Evolutionary conservation across 2,797 vertebrate genomes (phyloP), one percentile per base, ranked within the genome.

Genomic region (Channallabes apus): DNA sequence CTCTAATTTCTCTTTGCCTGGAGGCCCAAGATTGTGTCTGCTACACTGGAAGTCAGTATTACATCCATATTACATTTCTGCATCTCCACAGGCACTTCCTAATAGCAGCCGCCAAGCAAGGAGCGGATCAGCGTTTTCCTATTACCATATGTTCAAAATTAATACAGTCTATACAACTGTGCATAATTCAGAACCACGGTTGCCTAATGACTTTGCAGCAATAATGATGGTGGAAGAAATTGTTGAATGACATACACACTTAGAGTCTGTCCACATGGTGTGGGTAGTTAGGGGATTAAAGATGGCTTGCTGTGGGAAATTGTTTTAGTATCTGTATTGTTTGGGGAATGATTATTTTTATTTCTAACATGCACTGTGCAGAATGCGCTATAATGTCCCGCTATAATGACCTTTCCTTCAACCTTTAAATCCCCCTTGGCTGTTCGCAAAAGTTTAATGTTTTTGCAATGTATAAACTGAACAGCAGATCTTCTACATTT

Each of bases 21-120:
- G 91, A 92, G 95, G 93, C 95, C 92, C 64, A 87, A 95, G 95
- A 95, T 95, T 95, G 94, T 94, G 94, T 95, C 95, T 93, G 92
- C 92, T 88, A 92, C 91, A 89, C 94, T 91, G 93, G 94, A 94
- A 93, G 93, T 95, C 94, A 94, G 94, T 94, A 95, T 95, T 94
- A 93, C 94, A 94, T 93, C 93, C 93, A 94, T 94, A 95, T 95
- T 94, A 93, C 93, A 94, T 94, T 94, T 93, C 91, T 94, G 93
- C 91, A 90, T 94, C 93, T 94, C 94, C 95, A 95, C 93, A 93
- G 94, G 93, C 94, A 91, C 90, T 93, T 89, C 93, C 93, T 95
- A 95, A 94, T 95, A 94, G 87, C 85, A 95, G 92, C 93, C 93
- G 90, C 89, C 92, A 90, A 90, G 91, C 94, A 94, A 92, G 87